Evolutionary conservation across 2,888 invertebrate species (phyloP), one percentile per base, ranked within the genome.

Genomic region (Salticus scenicus): DNA sequence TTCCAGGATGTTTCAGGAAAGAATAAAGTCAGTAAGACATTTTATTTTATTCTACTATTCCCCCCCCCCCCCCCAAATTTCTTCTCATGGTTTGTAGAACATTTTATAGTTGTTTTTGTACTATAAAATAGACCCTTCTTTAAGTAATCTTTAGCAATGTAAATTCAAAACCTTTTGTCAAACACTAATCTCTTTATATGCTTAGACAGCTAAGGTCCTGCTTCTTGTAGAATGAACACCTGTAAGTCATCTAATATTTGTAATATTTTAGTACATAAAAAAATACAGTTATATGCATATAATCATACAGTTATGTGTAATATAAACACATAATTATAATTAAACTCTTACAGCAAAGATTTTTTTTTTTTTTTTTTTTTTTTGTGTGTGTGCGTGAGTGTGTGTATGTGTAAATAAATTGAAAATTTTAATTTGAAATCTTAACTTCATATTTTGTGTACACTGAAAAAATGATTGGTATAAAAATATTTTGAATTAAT

Each of bases 11-110:
- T 57, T 47, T 79, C 41, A 70, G 71, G 37, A n/a, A 79, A 64
- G 66, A 66, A 17, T 30, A 27, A 66, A 79, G 78, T 64, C 78
- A 77, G 69, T 69, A 69, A 69, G 24, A 76, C 42, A 41, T 42
- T 8, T 74, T 75, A n/a, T 72, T 66, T 27, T 67, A 42, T n/a
- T n/a, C n/a, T n/a, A n/a, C n/a, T n/a, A n/a, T n/a, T n/a, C n/a
- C n/a, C n/a, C n/a, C n/a, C n/a, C n/a, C n/a, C n/a, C n/a, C n/a
- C n/a, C n/a, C n/a, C 66, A 67, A 42, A 69, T 76, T 69, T 67
- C 70, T 70, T 57, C 72, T 66, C 79, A 76, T 76, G 64, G 79
- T 72, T 71, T 72, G 24, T 70, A 57, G 78, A 64, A 79, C 79
- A 67, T 37, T 78, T 78, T 63, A 80, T 73, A 73, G 73, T 24